phyloP scores from a whole-genome alignment of 1,140 invertebrate genomes.

The Contarinia nasturtii region DNA sequence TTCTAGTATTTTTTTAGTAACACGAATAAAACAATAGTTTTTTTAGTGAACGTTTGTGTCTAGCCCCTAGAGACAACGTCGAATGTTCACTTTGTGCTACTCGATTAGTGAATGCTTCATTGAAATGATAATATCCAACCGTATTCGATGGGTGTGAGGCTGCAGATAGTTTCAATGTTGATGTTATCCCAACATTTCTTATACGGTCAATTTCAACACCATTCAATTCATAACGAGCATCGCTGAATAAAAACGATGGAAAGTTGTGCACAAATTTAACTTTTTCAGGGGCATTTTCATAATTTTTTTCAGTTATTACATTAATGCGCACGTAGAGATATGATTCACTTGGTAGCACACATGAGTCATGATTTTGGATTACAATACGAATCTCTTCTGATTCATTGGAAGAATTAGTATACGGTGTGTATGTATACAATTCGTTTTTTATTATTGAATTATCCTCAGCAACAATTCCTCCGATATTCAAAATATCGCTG shows the following conservation, averaged over 20 bases:
- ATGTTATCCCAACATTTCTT: slow-evolving; percentile 21
- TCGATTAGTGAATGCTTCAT: too few species aligned
- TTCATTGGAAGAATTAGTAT: slow-evolving; percentile 12
- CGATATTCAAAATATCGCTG: slow-evolving; percentile 8
- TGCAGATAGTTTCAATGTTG: slow-evolving; percentile 14
- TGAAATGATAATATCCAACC: too few species aligned
- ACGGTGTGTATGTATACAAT: slow-evolving; percentile 12
- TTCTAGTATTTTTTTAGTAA: too few species aligned
- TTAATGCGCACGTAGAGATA: slow-evolving; percentile 14
- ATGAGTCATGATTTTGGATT: slow-evolving; percentile 19
- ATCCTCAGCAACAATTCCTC: slow-evolving; percentile 12
- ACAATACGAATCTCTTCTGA: slow-evolving; percentile 17
- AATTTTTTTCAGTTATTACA: slow-evolving; percentile 8
- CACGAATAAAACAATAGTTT: too few species aligned
- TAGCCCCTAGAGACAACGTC: too few species aligned
- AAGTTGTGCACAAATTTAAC: slow-evolving; percentile 18
- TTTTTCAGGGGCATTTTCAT: background rate
- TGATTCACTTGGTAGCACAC: slow-evolving; percentile 12
- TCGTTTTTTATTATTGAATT: slow-evolving; percentile 14
- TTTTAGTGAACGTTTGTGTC: too few species aligned
- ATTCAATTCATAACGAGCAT: slow-evolving; percentile 24
- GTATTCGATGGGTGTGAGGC: too few species aligned
- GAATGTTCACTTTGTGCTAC: too few species aligned
- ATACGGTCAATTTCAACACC: slow-evolving; percentile 22
- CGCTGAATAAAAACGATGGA: slow-evolving; percentile 21